These are phyloP conservation scores for Nephila pilipes DNA, from an alignment of 1,140 invertebrate genomes.

Conservation along the genomic window DNA sequence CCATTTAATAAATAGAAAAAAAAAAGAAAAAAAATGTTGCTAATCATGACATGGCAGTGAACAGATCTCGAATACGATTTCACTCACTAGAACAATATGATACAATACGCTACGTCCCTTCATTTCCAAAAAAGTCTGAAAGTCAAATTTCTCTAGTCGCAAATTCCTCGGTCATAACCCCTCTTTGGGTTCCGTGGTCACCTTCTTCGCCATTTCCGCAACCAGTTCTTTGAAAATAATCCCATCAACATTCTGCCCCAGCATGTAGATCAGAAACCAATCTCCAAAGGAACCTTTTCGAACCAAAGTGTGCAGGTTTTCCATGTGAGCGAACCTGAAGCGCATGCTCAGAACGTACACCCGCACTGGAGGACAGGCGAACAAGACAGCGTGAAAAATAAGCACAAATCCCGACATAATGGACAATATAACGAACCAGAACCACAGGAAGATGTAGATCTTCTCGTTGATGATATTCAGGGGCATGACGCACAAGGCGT, in stretches of 20 bases:
- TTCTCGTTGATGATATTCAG: slow-evolving; percentile 95
- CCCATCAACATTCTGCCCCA: slow-evolving; percentile 96
- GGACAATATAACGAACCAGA: slow-evolving; percentile 92
- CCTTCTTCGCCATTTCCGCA: slow-evolving; percentile 92
- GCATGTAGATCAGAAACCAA: slow-evolving; percentile 97
- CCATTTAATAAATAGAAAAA: slow-evolving; percentile 39
- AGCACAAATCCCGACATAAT: slow-evolving; percentile 88
- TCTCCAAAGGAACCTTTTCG: slow-evolving; percentile 94
- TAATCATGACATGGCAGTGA: slow-evolving; percentile 17
- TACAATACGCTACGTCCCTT: background rate
- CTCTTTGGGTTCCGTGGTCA: slow-evolving; percentile 81
- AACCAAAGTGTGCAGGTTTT: slow-evolving; percentile 95
- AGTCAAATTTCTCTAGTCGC: background rate
- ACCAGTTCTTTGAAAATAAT: slow-evolving; percentile 95
- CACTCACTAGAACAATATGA: slow-evolving; percentile 47
- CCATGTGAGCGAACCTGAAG: slow-evolving; percentile 91
- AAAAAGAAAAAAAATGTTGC: background rate
- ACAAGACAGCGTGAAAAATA: slow-evolving; percentile 88
- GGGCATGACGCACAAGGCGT: slow-evolving; percentile 92
- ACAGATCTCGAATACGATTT: slow-evolving; percentile 35
- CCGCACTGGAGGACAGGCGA: slow-evolving; percentile 90
- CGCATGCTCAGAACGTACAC: slow-evolving; percentile 94
- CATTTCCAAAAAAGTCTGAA: background rate
- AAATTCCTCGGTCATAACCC: slow-evolving; percentile 59
- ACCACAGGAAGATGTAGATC: slow-evolving; percentile 94